These are phyloP conservation scores for Nasonovia ribisnigri DNA, from an alignment of 2,888 invertebrate genomes.

Conservation along the genomic window DNA sequence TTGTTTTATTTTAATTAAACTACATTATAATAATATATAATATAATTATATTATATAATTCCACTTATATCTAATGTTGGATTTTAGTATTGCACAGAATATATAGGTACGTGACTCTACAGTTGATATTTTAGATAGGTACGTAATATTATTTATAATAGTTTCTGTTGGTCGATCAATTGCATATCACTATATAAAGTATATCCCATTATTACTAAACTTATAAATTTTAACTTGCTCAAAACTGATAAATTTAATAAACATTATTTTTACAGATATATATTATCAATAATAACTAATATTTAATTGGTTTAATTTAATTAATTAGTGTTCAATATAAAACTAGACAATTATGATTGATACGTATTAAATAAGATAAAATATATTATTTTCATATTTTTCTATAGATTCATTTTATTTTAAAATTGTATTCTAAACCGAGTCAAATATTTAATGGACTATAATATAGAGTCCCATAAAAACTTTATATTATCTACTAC, in stretches of 20 bases:
- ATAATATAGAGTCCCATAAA: neutral
- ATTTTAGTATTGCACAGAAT: no score
- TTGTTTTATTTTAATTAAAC: neutral
- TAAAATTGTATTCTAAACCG: no score
- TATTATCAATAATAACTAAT: neutral
- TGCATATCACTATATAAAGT: neutral
- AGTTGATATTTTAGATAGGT: neutral
- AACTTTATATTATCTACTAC: conserved; percentile 11
- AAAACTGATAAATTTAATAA: neutral
- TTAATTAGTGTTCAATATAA: neutral
- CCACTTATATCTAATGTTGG: neutral
- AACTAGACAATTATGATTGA: neutral
- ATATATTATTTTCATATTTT: neutral
- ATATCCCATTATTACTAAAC: neutral
- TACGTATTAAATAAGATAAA: neutral
- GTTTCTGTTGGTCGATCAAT: neutral
- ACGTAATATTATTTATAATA: neutral
- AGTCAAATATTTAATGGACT: neutral
- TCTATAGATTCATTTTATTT: no score
- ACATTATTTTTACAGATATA: neutral
- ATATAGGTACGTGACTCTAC: neutral
- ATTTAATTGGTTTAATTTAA: neutral
- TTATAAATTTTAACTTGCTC: neutral
- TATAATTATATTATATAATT: neutral
- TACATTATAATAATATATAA: neutral